Conservation (phyloP, 2,797 vertebrate genomes). For the Spizella passerina region DNA sequence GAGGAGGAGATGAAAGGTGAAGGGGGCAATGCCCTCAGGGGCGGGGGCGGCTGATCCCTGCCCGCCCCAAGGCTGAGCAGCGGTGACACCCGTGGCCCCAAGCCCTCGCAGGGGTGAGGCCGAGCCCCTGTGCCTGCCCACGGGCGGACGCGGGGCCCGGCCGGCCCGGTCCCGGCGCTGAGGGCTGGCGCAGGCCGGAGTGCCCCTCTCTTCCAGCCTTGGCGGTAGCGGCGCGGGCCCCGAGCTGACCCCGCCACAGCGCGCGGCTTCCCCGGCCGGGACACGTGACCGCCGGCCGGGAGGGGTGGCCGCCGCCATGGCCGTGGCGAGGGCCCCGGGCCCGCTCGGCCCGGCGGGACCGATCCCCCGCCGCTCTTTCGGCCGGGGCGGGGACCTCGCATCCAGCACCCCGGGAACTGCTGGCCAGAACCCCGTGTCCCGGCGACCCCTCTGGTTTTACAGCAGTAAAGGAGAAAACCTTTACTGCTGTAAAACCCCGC, state of each 20-base stretch:
- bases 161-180: fast-evolving
- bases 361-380: no score
- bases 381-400: fast-evolving
- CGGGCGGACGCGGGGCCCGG: neutral
- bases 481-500: neutral
- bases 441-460: neutral
- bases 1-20: no score
- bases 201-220: slow-evolving; percentile 78
- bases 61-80: neutral
- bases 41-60: fast-evolving
- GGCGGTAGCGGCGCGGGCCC: slow-evolving; percentile 82
- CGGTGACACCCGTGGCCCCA: fast-evolving
- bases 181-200: neutral
- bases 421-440: neutral
- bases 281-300: neutral
- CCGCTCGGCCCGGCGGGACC: fast-evolving
- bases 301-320: neutral
- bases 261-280: slow-evolving; percentile 82
- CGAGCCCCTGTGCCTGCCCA: neutral
- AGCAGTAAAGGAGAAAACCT: neutral
- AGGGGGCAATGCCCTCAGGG: no score
- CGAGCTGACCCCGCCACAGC: slow-evolving; percentile 88
- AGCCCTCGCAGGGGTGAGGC: fast-evolving
- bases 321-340: no score
- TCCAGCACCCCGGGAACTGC: neutral